Base-by-base conservation (phyloP, 2,888 invertebrate genomes). In the Cybosia mesomella region DNA sequence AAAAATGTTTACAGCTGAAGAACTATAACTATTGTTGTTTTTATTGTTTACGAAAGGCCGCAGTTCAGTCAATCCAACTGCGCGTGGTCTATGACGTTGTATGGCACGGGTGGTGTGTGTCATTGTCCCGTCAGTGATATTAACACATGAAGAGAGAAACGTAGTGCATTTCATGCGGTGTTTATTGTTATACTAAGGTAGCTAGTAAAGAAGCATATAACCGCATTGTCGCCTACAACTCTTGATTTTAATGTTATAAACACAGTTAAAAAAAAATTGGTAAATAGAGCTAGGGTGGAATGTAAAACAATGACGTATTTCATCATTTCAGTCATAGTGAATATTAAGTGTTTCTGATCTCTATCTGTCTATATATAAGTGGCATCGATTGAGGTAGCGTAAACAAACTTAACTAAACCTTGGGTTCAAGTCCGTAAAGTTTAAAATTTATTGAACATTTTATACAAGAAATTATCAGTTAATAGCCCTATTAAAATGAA, bases 121-220 rank as follows among this genome's bases (percentile, higher is more conserved):
- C 49, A 49, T 49, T 49, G 49, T 49, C n/a, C 49, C n/a, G 49
- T 49, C 49, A 49, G 28, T 28, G 49, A 49, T 49, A n/a, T 49
- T 49, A 49, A 49, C 49, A 49, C 49, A 49, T 49, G 49, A 49
- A 49, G 18, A n/a, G 49, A 49, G 49, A 49, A 49, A 49, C n/a
- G 8, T 7, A 49, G 49, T 49, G n/a, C n/a, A 49, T 8, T 18
- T 49, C 15, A n/a, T 3, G 9, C 49, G 18, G 18, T n/a, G 18
- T 49, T n/a, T n/a, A 8, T 49, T 49, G 7, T 49, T 49, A 49
- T n/a, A 49, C 8, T 49, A 18, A 49, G n/a, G 49, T 49, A 18
- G 18, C 18, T 18, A 49, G 18, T 9, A n/a, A 49, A 49, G n/a
- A 49, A n/a, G 49, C 49, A 18, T 18, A 18, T 43, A 39, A 2